Percentiles rank a stretch among this genome's conserved stretches.
Evolutionary conservation across 1,140 invertebrate genomes (phyloP).

Genomic region (Cydia pomonella): DNA sequence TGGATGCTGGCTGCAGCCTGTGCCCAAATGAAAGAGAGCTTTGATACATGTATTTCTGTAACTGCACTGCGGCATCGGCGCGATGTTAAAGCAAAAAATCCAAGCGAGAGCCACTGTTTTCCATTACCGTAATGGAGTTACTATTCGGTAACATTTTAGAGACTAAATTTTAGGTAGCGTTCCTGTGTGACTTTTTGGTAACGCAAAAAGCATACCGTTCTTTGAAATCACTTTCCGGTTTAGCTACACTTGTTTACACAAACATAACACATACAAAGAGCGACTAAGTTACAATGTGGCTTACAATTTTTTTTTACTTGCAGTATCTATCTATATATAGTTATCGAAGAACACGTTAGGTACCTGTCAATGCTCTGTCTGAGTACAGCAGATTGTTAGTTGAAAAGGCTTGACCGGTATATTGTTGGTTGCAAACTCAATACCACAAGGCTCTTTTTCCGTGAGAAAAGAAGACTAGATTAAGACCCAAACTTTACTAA

Average conservation of each 20-base stretch:
- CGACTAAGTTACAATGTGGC: background rate
- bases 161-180: constrained; percentile 54
- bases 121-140: constrained; percentile 75
- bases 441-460: no score
- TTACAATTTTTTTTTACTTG: no score
- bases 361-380: no score
- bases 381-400: no score
- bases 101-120: constrained; percentile 67
- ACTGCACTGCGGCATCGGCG: constrained; percentile 70
- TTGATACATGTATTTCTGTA: constrained; percentile 73
- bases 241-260: constrained; percentile 3
- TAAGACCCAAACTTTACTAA: no score
- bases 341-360: no score
- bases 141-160: constrained; percentile 64
- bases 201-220: constrained; percentile 33
- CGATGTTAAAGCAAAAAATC: constrained; percentile 57
- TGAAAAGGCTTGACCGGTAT: no score
- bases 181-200: constrained; percentile 42
- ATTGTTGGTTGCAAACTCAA: no score
- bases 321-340: no score
- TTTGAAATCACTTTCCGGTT: constrained; percentile 18
- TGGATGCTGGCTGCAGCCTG: constrained; percentile 47
- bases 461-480: no score
- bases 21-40: constrained; percentile 66
- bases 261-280: background rate